Base-by-base conservation (phyloP, 2,888 invertebrate genomes). In the Drosophila barbarae region DNA sequence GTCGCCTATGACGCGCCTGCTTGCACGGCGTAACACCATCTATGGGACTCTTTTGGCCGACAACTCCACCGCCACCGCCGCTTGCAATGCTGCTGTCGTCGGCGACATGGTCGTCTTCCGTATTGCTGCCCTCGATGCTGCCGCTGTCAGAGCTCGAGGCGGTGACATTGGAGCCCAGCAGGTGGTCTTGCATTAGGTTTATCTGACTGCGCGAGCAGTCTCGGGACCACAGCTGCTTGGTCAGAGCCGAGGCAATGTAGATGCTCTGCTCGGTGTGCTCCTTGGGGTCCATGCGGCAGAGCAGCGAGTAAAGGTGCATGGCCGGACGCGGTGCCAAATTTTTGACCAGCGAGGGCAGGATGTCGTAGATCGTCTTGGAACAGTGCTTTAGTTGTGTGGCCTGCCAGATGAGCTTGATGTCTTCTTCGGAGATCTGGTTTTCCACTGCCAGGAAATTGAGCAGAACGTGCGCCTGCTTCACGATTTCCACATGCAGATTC, bases 311-410 rank as follows among this genome's bases (percentile, higher is more conserved):
- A 13, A 98, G 91, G 90, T 98, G 97, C 49, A 96, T 91, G 36
- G 97, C 96, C 0, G 97, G 96, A 36, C 94, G 94, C 0, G 96
- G 94, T 10, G 97, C 95, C 66, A 98, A 90, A 85, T 97, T 96
- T 85, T 98, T 95, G 3, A 98, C 97, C 71, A 98, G 91, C 0
- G 96, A 95, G 1, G 96, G 96, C 69, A 98, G 90, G 42, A 97
- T 91, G 89, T 98, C 98, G 87, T 96, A 95, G 68, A 98, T 97
- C 71, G 97, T 97, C 80, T 97, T 95, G 1, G 97, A 95, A 87
- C 98, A 98, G 88, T 98, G 98, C 88, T 98, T 98, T 52, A 98
- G 89, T 88, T 98, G 98, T 1, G 97, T 96, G 0, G 98, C 96
- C 74, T 96, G 95, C 98, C 98, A 98, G 71, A 98, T 96, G 38